phyloP scores from a whole-genome alignment of 2,888 invertebrate species.

The Dynastes hyllus region DNA sequence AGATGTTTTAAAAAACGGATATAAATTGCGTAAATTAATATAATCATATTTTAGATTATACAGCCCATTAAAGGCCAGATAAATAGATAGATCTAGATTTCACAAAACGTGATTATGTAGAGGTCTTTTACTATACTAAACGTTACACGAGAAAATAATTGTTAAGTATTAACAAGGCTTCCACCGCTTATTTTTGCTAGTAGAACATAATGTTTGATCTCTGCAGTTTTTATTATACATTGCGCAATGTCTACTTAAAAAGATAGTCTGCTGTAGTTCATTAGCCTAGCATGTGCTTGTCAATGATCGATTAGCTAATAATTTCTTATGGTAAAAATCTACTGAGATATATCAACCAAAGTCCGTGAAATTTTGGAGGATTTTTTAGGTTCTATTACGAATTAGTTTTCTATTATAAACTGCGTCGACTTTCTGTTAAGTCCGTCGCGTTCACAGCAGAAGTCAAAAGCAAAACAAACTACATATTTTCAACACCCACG shows the following conservation, averaged over 20 bases:
- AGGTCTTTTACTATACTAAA: background rate
- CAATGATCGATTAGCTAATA: background rate
- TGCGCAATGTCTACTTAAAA: constrained; percentile 23
- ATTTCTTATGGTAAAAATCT: background rate
- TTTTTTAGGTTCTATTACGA: background rate
- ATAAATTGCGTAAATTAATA: background rate
- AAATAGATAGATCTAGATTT: background rate
- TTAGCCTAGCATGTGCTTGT: constrained; percentile 14
- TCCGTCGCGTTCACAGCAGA: constrained; percentile 48
- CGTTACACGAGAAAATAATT: background rate
- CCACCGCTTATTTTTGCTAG: background rate
- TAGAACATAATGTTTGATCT: background rate
- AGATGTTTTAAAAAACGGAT: background rate
- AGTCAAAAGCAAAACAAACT: constrained; percentile 53
- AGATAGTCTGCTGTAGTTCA: constrained; percentile 4
- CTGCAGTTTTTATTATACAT: background rate
- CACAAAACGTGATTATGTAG: background rate
- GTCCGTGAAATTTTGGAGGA: background rate
- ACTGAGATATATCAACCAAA: background rate
- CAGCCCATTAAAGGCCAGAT: too few relatives aligned
- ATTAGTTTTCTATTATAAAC: constrained; percentile 8
- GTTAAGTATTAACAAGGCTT: too few relatives aligned
- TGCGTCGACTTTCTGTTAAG: constrained; percentile 25
- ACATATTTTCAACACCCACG: constrained; percentile 62
- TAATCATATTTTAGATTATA: background rate